Evolutionary conservation across 2,888 invertebrate genomes (phyloP).

Genomic region (Drosophila kanekoi): DNA sequence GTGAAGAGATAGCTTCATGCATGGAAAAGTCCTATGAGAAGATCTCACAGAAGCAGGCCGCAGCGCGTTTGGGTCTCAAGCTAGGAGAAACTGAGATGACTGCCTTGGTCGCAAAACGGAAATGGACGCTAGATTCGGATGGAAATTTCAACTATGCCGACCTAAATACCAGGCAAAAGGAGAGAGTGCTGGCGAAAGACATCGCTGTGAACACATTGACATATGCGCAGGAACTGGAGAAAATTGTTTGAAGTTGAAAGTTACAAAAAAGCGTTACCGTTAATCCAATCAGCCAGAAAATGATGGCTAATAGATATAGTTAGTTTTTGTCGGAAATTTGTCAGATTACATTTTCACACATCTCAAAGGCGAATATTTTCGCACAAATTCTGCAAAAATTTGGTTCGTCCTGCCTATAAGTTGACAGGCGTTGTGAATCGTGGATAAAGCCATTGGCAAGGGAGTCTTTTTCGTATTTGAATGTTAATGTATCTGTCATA

Average conservation of each 20-base stretch:
- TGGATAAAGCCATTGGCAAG: constrained; percentile 4
- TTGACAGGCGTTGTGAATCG: constrained; percentile 71
- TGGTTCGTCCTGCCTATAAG: constrained; percentile 54
- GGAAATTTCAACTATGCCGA: constrained; percentile 58
- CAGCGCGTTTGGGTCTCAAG: constrained; percentile 61
- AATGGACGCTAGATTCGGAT: constrained; percentile 55
- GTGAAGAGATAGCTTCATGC: constrained; percentile 72
- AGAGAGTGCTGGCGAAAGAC: constrained; percentile 59
- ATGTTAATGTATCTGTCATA: constrained; percentile 36
- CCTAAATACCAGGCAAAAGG: constrained; percentile 41
- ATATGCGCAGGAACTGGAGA: constrained; percentile 72
- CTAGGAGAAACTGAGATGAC: constrained; percentile 40
- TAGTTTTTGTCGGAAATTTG: constrained; percentile 60
- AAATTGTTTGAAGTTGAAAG: constrained; percentile 66
- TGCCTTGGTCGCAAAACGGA: constrained; percentile 44
- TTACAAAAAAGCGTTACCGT: constrained; percentile 42
- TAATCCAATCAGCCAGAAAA: constrained; percentile 56
- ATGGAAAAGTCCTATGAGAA: constrained; percentile 64
- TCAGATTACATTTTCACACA: constrained; percentile 79
- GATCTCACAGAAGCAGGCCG: constrained; percentile 60
- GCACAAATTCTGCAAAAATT: constrained; percentile 48
- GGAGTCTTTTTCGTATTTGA: constrained; percentile 17
- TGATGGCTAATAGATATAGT: constrained; percentile 34
- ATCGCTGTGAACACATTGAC: constrained; percentile 61
- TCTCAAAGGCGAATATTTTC: constrained; percentile 43